phyloP scores from a whole-genome alignment of 1,140 invertebrate genomes.

The Cyrtorhinus lividipennis region DNA sequence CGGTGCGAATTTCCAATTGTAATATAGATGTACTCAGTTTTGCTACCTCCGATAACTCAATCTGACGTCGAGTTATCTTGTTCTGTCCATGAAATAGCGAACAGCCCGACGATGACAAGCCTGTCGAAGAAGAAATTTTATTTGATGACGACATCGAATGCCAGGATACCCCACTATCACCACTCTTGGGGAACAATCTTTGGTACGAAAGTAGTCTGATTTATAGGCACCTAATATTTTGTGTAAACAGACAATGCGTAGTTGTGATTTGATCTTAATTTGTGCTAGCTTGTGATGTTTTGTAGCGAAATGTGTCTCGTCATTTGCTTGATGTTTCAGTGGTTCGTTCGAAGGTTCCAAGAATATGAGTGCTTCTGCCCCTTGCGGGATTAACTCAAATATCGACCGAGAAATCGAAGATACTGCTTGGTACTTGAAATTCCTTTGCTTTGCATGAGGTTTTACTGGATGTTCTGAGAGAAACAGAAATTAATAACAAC shows the following conservation, averaged over 20 bases:
- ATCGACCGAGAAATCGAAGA: constrained; percentile 10
- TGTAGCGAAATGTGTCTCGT: too few relatives aligned
- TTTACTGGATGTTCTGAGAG: too few relatives aligned
- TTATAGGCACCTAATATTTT: background rate
- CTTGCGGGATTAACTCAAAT: constrained; percentile 71
- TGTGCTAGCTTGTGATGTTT: too few relatives aligned
- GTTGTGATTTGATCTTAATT: too few relatives aligned
- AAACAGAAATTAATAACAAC: too few relatives aligned
- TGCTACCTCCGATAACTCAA: background rate
- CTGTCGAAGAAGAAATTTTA: constrained; percentile 21
- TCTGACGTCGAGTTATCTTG: background rate
- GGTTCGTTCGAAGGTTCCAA: constrained; percentile 48
- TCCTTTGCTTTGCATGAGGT: too few relatives aligned
- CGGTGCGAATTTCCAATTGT: background rate
- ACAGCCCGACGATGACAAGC: constrained; percentile 26
- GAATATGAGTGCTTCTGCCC: constrained; percentile 64
- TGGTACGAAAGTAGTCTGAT: constrained; percentile 8
- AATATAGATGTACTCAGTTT: background rate
- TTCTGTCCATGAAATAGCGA: constrained; percentile 35
- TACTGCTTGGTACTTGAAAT: background rate
- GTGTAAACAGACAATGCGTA: too few relatives aligned
- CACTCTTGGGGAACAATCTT: constrained; percentile 23
- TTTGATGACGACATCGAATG: constrained; percentile 20
- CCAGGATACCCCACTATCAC: constrained; percentile 24
- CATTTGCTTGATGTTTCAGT: constrained; percentile 27